Conservation (phyloP, 1,140 invertebrate genomes). For the Aradophagus sp. region DNA sequence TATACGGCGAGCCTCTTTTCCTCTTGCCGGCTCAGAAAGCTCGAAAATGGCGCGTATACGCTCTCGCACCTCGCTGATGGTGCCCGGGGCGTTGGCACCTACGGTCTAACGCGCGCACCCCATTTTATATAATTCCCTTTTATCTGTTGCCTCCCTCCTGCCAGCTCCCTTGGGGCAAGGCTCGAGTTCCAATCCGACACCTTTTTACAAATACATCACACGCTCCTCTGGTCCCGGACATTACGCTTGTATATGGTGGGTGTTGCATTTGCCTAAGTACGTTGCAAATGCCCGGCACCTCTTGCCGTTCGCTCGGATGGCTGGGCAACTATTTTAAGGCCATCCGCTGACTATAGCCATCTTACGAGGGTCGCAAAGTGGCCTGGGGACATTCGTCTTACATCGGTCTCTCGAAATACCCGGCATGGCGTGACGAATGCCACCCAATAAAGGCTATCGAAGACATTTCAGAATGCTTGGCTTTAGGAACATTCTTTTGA, state of each 20-base stretch:
- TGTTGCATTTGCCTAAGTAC: constrained; percentile 71
- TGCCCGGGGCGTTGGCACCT: constrained; percentile 62
- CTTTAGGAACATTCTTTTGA: constrained; percentile 26
- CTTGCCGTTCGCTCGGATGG: constrained; percentile 61
- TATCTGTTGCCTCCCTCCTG: constrained; percentile 69
- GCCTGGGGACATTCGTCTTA: constrained; percentile 51
- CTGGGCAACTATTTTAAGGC: constrained; percentile 59
- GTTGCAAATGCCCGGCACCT: constrained; percentile 66
- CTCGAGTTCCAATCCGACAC: constrained; percentile 73
- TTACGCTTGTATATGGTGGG: constrained; percentile 61
- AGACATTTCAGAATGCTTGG: constrained; percentile 14
- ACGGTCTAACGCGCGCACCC: constrained; percentile 60
- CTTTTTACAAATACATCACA: constrained; percentile 76
- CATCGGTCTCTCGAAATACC: constrained; percentile 33
- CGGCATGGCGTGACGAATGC: constrained; percentile 31
- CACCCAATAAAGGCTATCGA: constrained; percentile 42
- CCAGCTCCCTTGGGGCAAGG: constrained; percentile 69
- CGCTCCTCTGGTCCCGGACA: constrained; percentile 65
- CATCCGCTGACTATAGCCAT: constrained; percentile 37
- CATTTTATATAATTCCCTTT: constrained; percentile 75
- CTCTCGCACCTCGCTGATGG: constrained; percentile 63
- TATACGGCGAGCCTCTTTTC: constrained; percentile 38
- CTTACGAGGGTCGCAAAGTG: constrained; percentile 50
- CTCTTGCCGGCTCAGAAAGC: constrained; percentile 36
- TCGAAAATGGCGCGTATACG: constrained; percentile 64